Evolutionary conservation across 2,888 invertebrate species (phyloP).

Genomic region (Philereme transversata): DNA sequence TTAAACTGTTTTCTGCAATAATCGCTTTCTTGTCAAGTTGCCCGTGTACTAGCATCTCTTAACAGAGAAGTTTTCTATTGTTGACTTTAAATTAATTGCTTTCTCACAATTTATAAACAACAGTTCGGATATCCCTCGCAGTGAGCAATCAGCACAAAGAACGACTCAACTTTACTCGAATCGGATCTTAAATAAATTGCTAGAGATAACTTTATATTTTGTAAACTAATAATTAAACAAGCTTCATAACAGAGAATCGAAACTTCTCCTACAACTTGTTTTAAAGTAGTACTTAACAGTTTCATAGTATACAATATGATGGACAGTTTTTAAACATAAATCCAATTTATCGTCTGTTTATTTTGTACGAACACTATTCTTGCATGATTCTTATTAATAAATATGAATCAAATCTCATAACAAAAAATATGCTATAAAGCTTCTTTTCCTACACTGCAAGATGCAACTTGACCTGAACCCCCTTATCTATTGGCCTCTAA

Average conservation of each 20-base stretch:
- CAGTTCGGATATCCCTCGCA: conserved; percentile 52
- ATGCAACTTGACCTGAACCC: no score
- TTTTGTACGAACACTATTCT: no score
- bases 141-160: conserved; percentile 51
- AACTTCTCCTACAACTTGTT: conserved; percentile 16
- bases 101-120: conserved; percentile 65
- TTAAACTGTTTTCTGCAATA: not conserved
- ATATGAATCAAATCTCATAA: no score
- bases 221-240: conserved; percentile 37
- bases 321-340: no score
- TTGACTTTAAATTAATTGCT: conserved; percentile 78
- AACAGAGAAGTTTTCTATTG: conserved; percentile 77
- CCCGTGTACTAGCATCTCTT: conserved; percentile 23
- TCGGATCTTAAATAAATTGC: conserved; percentile 38
- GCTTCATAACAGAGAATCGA: conserved; percentile 15
- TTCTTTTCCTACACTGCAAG: no score
- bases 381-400: no score
- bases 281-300: conserved; percentile 10
- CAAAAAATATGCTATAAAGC: no score
- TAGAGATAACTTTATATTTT: conserved; percentile 37
- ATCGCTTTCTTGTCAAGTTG: conserved; percentile 7
- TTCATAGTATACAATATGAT: conserved; percentile 1
- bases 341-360: no score
- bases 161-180: conserved; percentile 45
- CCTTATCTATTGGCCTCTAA: no score